Percentiles rank a stretch among this genome's conserved stretches.
Evolutionary conservation across 2,113 vertebrate genomes (phyloP).

Genomic region (Poicephalus gulielmi): DNA sequence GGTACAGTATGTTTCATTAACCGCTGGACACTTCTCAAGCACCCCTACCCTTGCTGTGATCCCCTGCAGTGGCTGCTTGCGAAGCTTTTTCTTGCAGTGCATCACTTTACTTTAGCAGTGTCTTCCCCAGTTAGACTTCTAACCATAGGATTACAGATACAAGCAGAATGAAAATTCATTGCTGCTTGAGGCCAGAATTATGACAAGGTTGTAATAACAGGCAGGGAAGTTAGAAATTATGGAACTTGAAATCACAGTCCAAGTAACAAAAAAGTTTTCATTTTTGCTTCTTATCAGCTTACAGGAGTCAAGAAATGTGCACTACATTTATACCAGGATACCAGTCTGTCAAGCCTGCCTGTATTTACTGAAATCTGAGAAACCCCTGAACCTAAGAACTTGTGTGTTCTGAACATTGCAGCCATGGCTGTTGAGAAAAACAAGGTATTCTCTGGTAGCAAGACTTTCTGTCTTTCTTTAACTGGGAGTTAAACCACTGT

Average conservation of each 20-base stretch:
- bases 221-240: not conserved
- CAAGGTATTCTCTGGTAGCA: not conserved
- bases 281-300: not conserved
- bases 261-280: not conserved
- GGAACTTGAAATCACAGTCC: not conserved
- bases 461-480: not conserved
- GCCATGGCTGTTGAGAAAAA: not conserved
- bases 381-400: not conserved
- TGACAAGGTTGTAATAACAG: not conserved
- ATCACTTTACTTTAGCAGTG: not conserved
- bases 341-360: not conserved
- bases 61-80: not conserved
- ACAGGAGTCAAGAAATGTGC: not conserved
- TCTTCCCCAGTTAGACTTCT: not conserved
- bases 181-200: not conserved
- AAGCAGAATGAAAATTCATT: not conserved
- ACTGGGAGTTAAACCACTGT: not conserved
- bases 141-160: not conserved
- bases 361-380: not conserved
- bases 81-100: not conserved
- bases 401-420: not conserved
- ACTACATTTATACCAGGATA: not conserved
- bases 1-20: not conserved
- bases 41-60: rapidly evolving
- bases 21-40: not conserved